Conservation (phyloP, 2,797 vertebrate species). For the Rhadinocentrus ornatus region DNA sequence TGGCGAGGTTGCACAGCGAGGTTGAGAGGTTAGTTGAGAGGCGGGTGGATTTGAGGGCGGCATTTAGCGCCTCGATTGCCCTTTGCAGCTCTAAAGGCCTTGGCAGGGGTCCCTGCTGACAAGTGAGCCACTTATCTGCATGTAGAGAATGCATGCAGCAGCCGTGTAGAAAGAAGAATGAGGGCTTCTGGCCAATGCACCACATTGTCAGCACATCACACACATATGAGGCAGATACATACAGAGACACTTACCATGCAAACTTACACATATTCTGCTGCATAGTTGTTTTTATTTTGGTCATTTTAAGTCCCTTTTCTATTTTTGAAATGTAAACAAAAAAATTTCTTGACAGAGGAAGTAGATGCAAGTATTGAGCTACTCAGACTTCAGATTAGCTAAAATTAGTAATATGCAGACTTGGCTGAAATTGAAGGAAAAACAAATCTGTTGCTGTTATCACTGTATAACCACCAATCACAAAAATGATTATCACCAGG, state of each 20-base stretch:
- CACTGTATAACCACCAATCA: not conserved
- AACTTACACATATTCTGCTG: not conserved
- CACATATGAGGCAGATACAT: not conserved
- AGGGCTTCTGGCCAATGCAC: constrained; percentile 25
- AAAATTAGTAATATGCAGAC: not conserved
- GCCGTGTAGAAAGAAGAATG: constrained; percentile 18
- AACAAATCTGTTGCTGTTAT: not conserved
- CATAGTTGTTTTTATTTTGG: not conserved
- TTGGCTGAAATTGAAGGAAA: not conserved
- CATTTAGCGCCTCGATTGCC: constrained; percentile 55
- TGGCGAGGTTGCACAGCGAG: constrained; percentile 57
- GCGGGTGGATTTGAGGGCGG: constrained; percentile 29
- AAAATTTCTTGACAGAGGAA: not conserved
- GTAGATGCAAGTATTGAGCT: not conserved
- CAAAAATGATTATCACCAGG: too few species aligned
- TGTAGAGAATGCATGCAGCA: constrained; percentile 21
- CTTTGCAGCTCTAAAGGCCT: constrained; percentile 49
- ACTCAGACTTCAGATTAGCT: not conserved
- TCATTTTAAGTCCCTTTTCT: not conserved
- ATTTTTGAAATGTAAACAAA: not conserved
- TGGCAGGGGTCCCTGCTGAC: constrained; percentile 35
- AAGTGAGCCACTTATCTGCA: constrained; percentile 39
- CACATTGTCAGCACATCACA: not conserved
- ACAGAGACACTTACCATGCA: not conserved
- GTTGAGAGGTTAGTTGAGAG: constrained; percentile 44